A percentile compares a stretch with the other conserved stretches of the same genome.
phyloP scores from a whole-genome alignment of 2,797 vertebrate species.

The Aldrovandia affinis region DNA sequence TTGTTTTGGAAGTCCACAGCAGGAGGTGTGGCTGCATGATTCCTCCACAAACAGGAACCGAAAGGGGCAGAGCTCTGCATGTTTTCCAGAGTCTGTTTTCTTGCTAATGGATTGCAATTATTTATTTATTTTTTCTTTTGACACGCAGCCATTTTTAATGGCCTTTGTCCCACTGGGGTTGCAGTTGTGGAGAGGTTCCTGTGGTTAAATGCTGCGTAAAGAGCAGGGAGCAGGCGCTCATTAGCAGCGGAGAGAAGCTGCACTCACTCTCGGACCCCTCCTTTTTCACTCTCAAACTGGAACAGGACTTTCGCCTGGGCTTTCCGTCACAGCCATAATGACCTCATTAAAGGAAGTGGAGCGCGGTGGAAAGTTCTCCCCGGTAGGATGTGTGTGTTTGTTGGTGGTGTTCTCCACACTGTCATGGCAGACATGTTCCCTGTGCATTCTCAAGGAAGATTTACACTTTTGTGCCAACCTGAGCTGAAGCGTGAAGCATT shows the following conservation, averaged over 20 bases:
- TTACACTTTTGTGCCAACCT: too few species aligned
- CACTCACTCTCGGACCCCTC: neutral
- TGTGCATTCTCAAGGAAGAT: neutral
- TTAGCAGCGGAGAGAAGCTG: constrained; percentile 18
- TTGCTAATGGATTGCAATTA: neutral
- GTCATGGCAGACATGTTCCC: neutral
- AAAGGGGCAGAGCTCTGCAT: neutral
- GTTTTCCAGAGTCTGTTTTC: neutral
- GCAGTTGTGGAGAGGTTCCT: constrained; percentile 10
- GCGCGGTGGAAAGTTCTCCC: constrained; percentile 53
- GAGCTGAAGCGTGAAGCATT: neutral
- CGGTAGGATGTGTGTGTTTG: constrained; percentile 12
- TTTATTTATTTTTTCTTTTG: neutral
- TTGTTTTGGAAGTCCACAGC: neutral
- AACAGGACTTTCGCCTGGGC: constrained; percentile 71
- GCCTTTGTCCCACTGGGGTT: neutral
- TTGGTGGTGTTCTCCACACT: neutral
- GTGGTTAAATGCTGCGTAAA: constrained; percentile 22
- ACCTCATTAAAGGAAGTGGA: constrained; percentile 68
- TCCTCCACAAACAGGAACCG: neutral
- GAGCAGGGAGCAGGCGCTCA: constrained; percentile 5
- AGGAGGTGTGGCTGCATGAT: neutral
- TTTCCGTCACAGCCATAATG: constrained; percentile 55
- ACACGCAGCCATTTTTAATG: constrained; percentile 14
- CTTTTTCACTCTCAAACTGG: constrained; percentile 39